phyloP scores from a whole-genome alignment of 2,797 vertebrate species.

The Huso huso region DNA sequence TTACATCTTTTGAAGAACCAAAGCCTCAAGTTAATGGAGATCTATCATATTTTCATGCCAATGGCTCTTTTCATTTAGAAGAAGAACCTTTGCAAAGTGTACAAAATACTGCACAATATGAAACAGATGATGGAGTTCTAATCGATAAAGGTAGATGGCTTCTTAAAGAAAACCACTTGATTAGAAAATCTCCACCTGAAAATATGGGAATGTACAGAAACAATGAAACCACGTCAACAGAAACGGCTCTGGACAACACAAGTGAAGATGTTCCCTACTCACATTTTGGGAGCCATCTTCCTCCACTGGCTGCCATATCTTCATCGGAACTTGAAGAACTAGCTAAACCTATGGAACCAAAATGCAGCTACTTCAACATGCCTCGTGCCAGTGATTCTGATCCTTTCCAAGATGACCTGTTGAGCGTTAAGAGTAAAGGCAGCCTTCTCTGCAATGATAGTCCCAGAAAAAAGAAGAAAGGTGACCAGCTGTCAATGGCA shows the following conservation, averaged over 20 bases:
- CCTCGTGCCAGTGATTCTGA: conserved; percentile 80
- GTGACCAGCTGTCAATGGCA: conserved; percentile 28
- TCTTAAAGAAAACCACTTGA: conserved; percentile 66
- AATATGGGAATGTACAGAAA: conserved; percentile 54
- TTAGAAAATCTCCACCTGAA: conserved; percentile 68
- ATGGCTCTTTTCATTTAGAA: conserved; percentile 36
- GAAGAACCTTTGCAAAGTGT: conserved; percentile 41
- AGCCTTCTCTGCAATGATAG: conserved; percentile 29
- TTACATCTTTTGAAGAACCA: conserved; percentile 47
- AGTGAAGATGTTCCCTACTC: conserved; percentile 62
- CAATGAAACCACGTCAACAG: conserved; percentile 50
- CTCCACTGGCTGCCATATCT: conserved; percentile 61
- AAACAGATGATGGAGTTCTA: conserved; percentile 52
- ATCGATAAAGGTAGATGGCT: conserved; percentile 71
- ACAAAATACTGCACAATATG: conserved; percentile 35
- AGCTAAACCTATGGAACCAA: conserved; percentile 50
- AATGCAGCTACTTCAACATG: conserved; percentile 80
- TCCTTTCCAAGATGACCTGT: conserved; percentile 55
- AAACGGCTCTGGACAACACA: conserved; percentile 53
- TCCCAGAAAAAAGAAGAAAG: conserved; percentile 35
- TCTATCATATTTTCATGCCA: conserved; percentile 58
- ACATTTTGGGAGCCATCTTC: conserved; percentile 47
- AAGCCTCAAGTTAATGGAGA: conserved; percentile 41
- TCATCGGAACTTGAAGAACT: conserved; percentile 65
- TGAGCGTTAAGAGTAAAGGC: conserved; percentile 44